Conservation (phyloP, 2,113 vertebrate genomes). For the Gnathonemus echidnorhynchus region DNA sequence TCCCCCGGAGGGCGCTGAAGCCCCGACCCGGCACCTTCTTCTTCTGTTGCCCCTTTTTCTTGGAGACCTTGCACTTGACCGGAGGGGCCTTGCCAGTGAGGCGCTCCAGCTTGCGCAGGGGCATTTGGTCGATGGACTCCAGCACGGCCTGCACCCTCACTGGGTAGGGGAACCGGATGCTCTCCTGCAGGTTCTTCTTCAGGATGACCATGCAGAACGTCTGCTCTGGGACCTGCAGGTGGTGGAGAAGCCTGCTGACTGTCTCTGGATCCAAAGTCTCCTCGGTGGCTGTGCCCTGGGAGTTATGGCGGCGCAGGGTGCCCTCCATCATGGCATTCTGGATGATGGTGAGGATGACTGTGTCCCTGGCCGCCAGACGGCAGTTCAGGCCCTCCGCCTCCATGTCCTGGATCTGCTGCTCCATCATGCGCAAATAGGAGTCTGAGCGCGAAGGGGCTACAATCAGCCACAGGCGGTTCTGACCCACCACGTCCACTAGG, state of each 20-base stretch:
- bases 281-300: slow-evolving; percentile 50
- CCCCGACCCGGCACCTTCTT: slow-evolving; percentile 23
- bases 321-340: slow-evolving; percentile 70
- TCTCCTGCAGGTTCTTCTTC: slow-evolving; percentile 62
- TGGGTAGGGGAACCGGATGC: slow-evolving; percentile 65
- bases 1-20: slow-evolving; percentile 38
- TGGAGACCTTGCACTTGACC: slow-evolving; percentile 52
- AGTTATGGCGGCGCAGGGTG: slow-evolving; percentile 52
- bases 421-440: slow-evolving; percentile 66
- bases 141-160: slow-evolving; percentile 62
- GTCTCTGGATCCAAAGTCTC: slow-evolving; percentile 56
- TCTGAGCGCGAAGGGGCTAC: slow-evolving; percentile 56
- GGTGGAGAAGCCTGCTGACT: slow-evolving; percentile 58
- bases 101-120: slow-evolving; percentile 62
- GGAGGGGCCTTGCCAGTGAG: slow-evolving; percentile 53
- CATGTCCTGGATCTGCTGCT: slow-evolving; percentile 62
- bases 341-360: slow-evolving; percentile 61
- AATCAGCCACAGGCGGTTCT: slow-evolving; percentile 65
- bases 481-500: slow-evolving; percentile 57
- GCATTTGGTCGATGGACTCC: slow-evolving; percentile 65
- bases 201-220: slow-evolving; percentile 63
- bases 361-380: slow-evolving; percentile 63
- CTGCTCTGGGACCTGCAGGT: slow-evolving; percentile 57
- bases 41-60: slow-evolving; percentile 48
- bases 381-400: slow-evolving; percentile 59